Conservation (phyloP, 2,888 invertebrate species). For the Tetanocera ferruginea region DNA sequence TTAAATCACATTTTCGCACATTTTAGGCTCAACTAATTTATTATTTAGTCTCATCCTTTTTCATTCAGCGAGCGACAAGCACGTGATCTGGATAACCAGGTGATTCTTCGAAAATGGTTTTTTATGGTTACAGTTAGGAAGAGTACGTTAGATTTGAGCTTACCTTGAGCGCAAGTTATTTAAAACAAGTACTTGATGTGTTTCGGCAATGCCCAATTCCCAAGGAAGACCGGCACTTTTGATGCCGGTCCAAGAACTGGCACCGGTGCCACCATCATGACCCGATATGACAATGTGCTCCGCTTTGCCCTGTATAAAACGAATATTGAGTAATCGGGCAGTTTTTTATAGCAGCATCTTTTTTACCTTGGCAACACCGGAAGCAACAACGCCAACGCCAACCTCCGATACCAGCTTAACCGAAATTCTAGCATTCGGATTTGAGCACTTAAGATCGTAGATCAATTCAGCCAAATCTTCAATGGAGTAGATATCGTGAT, state of each 20-base stretch:
- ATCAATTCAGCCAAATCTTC: constrained; percentile 98
- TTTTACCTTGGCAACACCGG: constrained; percentile 93
- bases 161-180: constrained; percentile 88
- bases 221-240: constrained; percentile 98
- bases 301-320: constrained; percentile 84
- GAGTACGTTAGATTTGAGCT: constrained; percentile 58
- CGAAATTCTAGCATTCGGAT: constrained; percentile 94
- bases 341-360: neutral
- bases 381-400: constrained; percentile 98
- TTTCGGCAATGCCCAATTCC: constrained; percentile 98
- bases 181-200: constrained; percentile 95
- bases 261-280: constrained; percentile 99
- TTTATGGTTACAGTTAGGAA: constrained; percentile 63
- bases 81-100: constrained; percentile 69
- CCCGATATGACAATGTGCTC: constrained; percentile 99
- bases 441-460: constrained; percentile 97
- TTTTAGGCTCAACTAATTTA: constrained; percentile 11
- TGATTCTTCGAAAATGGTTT: constrained; percentile 64
- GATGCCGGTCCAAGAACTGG: constrained; percentile 99
- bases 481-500: constrained; percentile 99
- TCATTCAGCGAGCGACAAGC: constrained; percentile 55
- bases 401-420: constrained; percentile 99
- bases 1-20: neutral
- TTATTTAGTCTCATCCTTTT: constrained; percentile 43
- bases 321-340: neutral